Base-by-base conservation (phyloP, 2,888 invertebrate genomes). In the Trichogramma evanescens region DNA sequence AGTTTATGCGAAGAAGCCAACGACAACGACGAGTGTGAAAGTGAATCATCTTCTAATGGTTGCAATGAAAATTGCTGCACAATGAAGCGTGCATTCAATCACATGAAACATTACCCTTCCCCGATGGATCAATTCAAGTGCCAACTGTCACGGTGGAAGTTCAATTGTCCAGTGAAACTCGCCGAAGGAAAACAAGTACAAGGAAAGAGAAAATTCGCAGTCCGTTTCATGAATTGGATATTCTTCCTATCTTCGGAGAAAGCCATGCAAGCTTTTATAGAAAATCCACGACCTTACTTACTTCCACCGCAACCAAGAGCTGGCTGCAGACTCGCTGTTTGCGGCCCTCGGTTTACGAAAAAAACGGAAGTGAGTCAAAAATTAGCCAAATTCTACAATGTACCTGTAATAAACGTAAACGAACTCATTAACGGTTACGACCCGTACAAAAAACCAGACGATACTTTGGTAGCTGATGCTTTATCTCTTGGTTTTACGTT, bases 111-210 rank as follows among this genome's bases (percentile, higher is more conserved):
- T 9, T 69, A 65, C 61, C 69, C 73, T 8, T 71, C 71, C 1
- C 68, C 77, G 10, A 72, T 72, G 26, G 65, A 70, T 0, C 67
- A 69, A 63, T 81, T 76, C 65, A 76, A 75, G 62, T 82, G 81
- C 81, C 70, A 70, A 51, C 71, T 83, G 65, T 86, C 86, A 4
- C 78, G 80, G 51, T 87, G 86, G 86, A 79, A 76, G 46, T 81
- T 79, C 55, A 77, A 81, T 67, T 88, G 88, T 70, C 88, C 88
- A 5, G 85, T 88, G 4, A 82, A 85, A 65, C 78, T 87, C 66
- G 80, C 80, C 65, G 78, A 80, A 63, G 83, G 87, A n/a, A 74
- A 72, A 56, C 76, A 80, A 51, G 68, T 77, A 9, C 69, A 74
- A 42, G 88, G 88, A 26, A 75, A 78, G 54, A 74, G 82, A 1